Evolutionary conservation across 2,797 vertebrate genomes (phyloP).

Genomic region (Nasua narica): DNA sequence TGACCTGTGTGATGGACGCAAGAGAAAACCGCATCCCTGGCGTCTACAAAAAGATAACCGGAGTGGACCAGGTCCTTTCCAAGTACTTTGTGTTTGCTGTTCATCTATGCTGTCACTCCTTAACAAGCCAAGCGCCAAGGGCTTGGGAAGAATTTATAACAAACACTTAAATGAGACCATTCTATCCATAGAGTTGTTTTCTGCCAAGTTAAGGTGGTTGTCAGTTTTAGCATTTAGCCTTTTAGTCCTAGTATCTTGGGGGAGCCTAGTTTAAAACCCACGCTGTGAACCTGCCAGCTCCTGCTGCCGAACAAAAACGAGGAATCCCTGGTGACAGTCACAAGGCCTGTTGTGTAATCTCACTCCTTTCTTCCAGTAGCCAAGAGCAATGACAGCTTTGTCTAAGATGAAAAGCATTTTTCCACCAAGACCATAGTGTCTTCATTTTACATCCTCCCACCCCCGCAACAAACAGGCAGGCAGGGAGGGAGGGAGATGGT

Average conservation of each 20-base stretch:
- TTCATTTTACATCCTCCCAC: background rate
- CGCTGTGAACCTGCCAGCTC: background rate
- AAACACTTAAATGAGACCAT: background rate
- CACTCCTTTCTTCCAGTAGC: background rate
- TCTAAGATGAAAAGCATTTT: background rate
- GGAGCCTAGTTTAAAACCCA: background rate
- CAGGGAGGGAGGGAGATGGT: background rate
- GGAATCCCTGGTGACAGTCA: background rate
- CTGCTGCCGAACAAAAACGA: background rate
- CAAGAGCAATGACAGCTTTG: background rate
- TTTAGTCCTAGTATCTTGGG: background rate
- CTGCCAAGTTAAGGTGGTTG: background rate
- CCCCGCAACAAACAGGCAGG: background rate
- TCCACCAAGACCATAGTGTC: background rate
- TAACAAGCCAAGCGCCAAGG: background rate
- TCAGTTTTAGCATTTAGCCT: background rate
- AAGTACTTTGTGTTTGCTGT: background rate
- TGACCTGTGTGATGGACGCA: background rate
- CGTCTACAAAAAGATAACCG: background rate
- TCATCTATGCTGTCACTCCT: background rate
- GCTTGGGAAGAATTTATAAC: background rate
- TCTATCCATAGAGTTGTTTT: background rate
- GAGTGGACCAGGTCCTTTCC: background rate
- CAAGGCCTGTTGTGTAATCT: background rate
- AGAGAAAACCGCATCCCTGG: background rate